Conservation (phyloP, 2,113 vertebrate genomes). For the Laticauda colubrina region DNA sequence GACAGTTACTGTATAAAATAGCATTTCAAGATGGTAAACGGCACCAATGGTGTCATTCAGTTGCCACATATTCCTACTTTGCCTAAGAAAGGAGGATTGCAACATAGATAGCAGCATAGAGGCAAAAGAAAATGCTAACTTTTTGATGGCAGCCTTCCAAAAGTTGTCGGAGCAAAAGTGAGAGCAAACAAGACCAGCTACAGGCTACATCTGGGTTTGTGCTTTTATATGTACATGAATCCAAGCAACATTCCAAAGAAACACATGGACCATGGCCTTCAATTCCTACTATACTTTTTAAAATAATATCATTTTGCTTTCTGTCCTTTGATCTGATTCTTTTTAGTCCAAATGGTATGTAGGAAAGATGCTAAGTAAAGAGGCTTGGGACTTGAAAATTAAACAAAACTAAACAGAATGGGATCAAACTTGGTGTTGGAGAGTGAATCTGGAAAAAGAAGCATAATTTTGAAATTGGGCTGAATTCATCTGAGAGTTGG, state of each 20-base stretch:
- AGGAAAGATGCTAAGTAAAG: not conserved
- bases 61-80: not conserved
- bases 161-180: not conserved
- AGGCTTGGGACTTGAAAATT: not conserved
- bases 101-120: not conserved
- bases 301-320: not conserved
- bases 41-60: not conserved
- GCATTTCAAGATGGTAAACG: not conserved
- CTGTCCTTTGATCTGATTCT: not conserved
- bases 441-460: not conserved
- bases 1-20: not conserved
- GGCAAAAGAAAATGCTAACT: not conserved
- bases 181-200: not conserved
- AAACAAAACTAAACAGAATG: not conserved
- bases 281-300: not conserved
- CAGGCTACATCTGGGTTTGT: not conserved
- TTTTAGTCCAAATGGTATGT: not conserved
- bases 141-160: not conserved
- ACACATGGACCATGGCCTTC: not conserved
- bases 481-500: not conserved
- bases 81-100: not conserved
- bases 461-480: not conserved
- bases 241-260: not conserved
- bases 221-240: not conserved
- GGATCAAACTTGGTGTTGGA: not conserved